Base-by-base conservation (phyloP, 2,888 invertebrate species). In the Plebejus argus region DNA sequence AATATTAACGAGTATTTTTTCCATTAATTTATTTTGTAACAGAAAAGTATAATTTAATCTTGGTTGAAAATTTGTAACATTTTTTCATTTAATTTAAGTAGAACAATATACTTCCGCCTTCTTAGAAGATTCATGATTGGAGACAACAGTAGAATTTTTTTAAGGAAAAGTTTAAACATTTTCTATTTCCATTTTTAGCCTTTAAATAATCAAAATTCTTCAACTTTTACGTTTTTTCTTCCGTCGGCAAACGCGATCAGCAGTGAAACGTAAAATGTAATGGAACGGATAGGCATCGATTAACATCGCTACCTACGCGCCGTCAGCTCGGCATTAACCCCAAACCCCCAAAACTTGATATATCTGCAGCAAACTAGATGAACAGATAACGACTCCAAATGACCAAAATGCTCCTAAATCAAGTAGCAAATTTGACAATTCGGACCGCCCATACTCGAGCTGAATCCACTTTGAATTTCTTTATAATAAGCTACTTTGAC, bases 261-360 rank as follows among this genome's bases (percentile, higher is more conserved):
- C 82, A 88, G 91, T 88, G 86, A 89, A 81, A 84, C 85, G 84
- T 79, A 80, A 79, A 78, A 82, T 81, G 80, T 78, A 83, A 81
- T 79, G 76, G 78, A 80, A 83, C 91, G 87, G 83, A 83, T 84
- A 83, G 84, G 83, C 86, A 87, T 87, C 88, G 93, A 93, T 93
- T 91, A 90, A 81, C 83, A 91, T 91, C 91, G 86, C 86, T 91
- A 88, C 89, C 89, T 88, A 89, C 90, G 88, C 88, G 82, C 87
- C 90, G 91, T 91, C 93, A 89, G 88, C 82, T 84, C 87, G 83
- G 89, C 89, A 85, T 88, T 84, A 88, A 88, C 86, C 85, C 88
- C 84, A 80, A 85, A 85, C 85, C 86, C 85, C 85, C 83, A 87
- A 83, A 89, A 91, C 85, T 86, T 89, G 91, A 93, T 91, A 91